Conservation (phyloP, 2,888 invertebrate species). For the Clunio marinus region DNA sequence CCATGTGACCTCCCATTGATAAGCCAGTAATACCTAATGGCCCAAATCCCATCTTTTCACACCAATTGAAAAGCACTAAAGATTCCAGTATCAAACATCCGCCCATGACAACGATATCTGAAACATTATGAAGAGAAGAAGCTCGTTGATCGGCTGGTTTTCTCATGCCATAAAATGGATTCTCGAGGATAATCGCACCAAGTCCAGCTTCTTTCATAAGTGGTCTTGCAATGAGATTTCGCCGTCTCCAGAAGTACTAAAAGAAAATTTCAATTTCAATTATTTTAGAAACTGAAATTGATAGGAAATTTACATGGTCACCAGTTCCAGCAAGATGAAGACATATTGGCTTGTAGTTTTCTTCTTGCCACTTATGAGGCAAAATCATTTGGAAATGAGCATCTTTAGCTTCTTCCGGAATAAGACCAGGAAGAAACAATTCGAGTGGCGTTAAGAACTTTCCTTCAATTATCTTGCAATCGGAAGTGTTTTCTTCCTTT, state of each 20-base stretch:
- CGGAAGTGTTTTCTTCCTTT: slow-evolving; percentile 71
- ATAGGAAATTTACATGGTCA: slow-evolving; percentile 71
- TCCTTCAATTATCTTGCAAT: slow-evolving; percentile 77
- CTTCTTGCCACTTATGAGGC: slow-evolving; percentile 72
- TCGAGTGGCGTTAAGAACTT: slow-evolving; percentile 83
- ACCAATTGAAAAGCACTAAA: slow-evolving; percentile 89
- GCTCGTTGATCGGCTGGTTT: slow-evolving; percentile 86
- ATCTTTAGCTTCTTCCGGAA: slow-evolving; percentile 75
- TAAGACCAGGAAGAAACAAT: slow-evolving; percentile 75
- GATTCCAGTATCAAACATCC: slow-evolving; percentile 93
- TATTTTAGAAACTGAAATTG: slow-evolving; percentile 24
- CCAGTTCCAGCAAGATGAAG: slow-evolving; percentile 96
- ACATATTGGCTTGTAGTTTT: slow-evolving; percentile 74
- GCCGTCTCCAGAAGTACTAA: slow-evolving; percentile 85
- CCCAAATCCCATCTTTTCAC: slow-evolving; percentile 82
- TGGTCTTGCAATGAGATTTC: slow-evolving; percentile 86
- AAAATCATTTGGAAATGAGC: slow-evolving; percentile 82
- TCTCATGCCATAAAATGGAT: slow-evolving; percentile 89
- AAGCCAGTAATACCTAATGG: slow-evolving; percentile 92
- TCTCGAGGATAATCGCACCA: slow-evolving; percentile 90
- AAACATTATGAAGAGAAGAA: slow-evolving; percentile 89
- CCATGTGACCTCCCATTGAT: slow-evolving; percentile 90
- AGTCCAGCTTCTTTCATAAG: slow-evolving; percentile 83
- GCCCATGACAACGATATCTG: slow-evolving; percentile 98
- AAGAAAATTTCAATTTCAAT: slow-evolving; percentile 42